Evolutionary conservation across 2,113 vertebrate genomes (phyloP), one percentile per base, ranked within the genome.

Genomic region (Seriola quinqueradiata): DNA sequence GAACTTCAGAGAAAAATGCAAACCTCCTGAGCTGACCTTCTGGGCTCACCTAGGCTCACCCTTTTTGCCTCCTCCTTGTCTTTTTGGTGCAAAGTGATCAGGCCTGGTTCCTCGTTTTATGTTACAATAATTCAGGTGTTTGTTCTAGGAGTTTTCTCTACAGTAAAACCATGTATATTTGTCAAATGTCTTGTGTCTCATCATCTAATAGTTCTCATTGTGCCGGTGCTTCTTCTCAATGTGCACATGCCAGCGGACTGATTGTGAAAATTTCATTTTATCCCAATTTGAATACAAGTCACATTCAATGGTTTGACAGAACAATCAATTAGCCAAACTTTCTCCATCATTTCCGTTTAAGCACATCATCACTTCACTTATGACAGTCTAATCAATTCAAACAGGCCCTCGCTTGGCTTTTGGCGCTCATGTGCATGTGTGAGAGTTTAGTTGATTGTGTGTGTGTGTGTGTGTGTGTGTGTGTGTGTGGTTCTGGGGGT

Each of bases 361-460:
- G 92, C 83, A 92, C 91, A 93, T 94, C 93, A 93, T 94, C 92
- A 91, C 66, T 92, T 91, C 81, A 87, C 81, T 94, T 82, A 92
- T 84, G 79, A 89, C 88, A 68, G 74, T 42, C 36, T 88, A 92
- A 94, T 95, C 91, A 90, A 94, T 94, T 90, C 88, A 90, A 91
- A 90, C 65, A 21, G 82, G 70, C 70, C 70, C 40, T 84, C 79
- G 64, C 61, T 73, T 73, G 64, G 76, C 60, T 73, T 50, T 67
- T 19, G 60, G 70, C 57, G 52, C 46, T 17, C 25, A 4, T 64
- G 46, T 28, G 59, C 44, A 4, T 44, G 55, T 36, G 75, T 79
- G 80, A 40, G 58, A 25, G 59, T 13, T 13, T 65, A 44, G 12
- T n/a, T 48, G 19, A 28, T n/a, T 19, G 48, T 63, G 46, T 36